Base-by-base conservation (phyloP, 2,797 vertebrate species). In the Synanceia verrucosa region DNA sequence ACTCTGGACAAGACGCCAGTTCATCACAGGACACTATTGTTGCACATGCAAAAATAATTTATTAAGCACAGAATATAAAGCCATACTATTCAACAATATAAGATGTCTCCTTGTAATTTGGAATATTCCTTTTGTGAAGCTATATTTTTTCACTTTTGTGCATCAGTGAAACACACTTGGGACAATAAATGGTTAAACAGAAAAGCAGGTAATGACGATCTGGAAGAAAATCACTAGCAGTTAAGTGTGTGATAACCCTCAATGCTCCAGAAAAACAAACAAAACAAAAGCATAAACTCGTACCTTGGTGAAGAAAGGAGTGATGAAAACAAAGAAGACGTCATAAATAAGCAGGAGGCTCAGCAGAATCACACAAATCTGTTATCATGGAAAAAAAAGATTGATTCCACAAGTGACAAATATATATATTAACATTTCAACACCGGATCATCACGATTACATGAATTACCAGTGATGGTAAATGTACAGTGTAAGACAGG, bases 241-340 rank as follows among this genome's bases (percentile, higher is more conserved):
- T 39, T 29, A n/a, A 14, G 3, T 5, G 44, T 53, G n/a, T 39
- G 18, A 34, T 69, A 47, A 65, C 19, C 2, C 8, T 8, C 11
- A n/a, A 2, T 0, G 4, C 4, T 50, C 3, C 26, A 6, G 18
- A 44, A 57, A 55, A 64, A 61, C 4, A 37, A 52, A 60, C 2
- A 39, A 23, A 24, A 19, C 0, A 12, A 68, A 60, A 8, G 41
- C 11, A 33, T 36, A 8, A 13, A 21, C 21, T 52, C 60, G 18
- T 89, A 93, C 92, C 91, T 88, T 90, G 46, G 97, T 99, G 81
- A 99, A 89, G 91, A 96, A 97, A 11, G 98, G 97, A 36, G 98
- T 99, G 86, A 99, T 97, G 92, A 99, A 99, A 89, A 99, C 98
- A 78, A 99, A 99, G 92, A 99, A 99, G 21, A 99, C 97, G 31